Evolutionary conservation across 2,888 invertebrate genomes (phyloP).

Genomic region (Pteria penguin): DNA sequence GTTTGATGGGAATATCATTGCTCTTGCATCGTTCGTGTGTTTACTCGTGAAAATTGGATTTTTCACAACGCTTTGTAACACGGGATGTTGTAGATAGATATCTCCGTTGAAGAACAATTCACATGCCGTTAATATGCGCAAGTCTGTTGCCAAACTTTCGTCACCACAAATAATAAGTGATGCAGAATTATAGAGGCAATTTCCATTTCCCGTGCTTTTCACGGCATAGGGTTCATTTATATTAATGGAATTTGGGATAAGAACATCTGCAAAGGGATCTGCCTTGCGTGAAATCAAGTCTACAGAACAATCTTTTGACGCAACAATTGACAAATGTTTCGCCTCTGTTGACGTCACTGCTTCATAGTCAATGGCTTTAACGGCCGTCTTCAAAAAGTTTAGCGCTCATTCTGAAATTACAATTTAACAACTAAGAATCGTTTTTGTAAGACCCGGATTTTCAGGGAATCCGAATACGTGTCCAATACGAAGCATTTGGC

Average conservation of each 20-base stretch:
- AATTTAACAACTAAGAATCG: no score
- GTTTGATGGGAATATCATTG: background rate
- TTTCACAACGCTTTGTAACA: background rate
- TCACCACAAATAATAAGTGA: constrained; percentile 6
- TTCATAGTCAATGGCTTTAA: background rate
- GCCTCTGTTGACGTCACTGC: background rate
- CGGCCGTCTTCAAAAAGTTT: background rate
- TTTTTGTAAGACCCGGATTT: no score
- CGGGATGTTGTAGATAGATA: background rate
- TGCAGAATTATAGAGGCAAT: constrained; percentile 5
- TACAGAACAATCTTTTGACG: background rate
- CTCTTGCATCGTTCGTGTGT: background rate
- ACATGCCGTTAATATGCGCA: constrained; percentile 2
- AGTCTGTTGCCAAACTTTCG: background rate
- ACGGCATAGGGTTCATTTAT: background rate
- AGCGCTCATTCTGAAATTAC: background rate
- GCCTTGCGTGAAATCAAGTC: background rate
- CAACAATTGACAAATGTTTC: background rate
- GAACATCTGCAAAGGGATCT: background rate
- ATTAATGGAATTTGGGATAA: background rate
- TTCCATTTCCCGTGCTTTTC: constrained; percentile 14
- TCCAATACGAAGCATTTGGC: no score
- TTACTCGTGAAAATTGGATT: background rate
- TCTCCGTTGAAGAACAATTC: constrained; percentile 8
- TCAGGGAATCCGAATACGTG: background rate